Percentiles rank a stretch among this genome's conserved stretches.
Evolutionary conservation across 2,113 vertebrate genomes (phyloP).

Genomic region (Stigmatopora nigra): DNA sequence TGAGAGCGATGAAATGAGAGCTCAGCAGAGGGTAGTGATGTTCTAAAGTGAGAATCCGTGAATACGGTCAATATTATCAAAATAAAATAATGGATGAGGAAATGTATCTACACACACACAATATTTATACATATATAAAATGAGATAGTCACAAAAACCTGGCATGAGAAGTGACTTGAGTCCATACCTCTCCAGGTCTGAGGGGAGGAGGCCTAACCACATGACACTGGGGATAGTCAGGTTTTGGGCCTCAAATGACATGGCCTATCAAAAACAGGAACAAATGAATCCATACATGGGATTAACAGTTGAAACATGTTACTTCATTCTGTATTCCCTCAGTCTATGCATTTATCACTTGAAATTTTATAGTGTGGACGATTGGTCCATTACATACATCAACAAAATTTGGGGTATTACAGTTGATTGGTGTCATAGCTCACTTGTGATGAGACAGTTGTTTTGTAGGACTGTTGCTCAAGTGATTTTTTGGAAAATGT

Average conservation of each 20-base stretch:
- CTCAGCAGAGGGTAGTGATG: too few species aligned
- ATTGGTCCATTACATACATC: conserved; percentile 7
- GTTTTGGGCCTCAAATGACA: conserved; percentile 93
- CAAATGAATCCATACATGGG: conserved; percentile 10
- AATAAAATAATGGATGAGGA: too few species aligned
- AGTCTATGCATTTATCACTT: conserved; percentile 34
- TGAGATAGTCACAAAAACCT: conserved; percentile 59
- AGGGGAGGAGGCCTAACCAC: conserved; percentile 97
- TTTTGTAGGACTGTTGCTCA: background rate
- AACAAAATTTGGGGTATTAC: background rate
- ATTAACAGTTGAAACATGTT: conserved; percentile 18
- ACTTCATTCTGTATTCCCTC: conserved; percentile 2
- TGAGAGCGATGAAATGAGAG: too few species aligned
- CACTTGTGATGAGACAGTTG: too few species aligned
- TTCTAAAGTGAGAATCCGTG: too few species aligned
- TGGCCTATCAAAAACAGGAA: conserved; percentile 72
- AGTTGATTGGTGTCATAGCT: background rate
- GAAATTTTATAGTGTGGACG: conserved; percentile 28
- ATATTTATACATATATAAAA: conserved; percentile 27
- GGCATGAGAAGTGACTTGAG: conserved; percentile 37
- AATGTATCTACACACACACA: too few species aligned
- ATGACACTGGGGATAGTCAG: conserved; percentile 88
- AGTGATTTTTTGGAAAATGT: background rate
- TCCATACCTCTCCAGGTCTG: conserved; percentile 88
- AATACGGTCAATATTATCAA: too few species aligned